Evolutionary conservation across 2,113 vertebrate genomes (phyloP).

Genomic region (Hippocampus abdominalis): DNA sequence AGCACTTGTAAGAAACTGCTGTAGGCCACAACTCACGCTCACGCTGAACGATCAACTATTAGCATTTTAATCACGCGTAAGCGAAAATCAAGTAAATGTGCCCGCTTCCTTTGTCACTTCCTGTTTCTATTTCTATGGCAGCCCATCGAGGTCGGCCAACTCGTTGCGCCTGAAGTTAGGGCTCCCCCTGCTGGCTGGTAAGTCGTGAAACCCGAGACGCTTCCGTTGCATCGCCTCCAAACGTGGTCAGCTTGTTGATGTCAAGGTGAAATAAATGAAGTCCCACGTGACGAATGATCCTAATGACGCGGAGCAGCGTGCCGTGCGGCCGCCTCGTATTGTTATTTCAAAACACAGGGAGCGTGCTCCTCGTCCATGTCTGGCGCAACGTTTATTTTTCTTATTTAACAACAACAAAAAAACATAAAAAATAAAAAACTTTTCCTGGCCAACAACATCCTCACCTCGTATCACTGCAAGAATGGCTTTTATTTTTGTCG

Average conservation of each 20-base stretch:
- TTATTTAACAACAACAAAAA: neutral
- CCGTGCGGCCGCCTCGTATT: neutral
- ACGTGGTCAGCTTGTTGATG: neutral
- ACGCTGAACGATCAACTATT: too few species aligned
- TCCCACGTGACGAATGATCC: neutral
- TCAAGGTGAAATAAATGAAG: neutral
- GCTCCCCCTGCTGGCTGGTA: neutral
- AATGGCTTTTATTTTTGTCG: conserved; percentile 11
- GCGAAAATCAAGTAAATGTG: too few species aligned
- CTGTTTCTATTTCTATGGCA: neutral
- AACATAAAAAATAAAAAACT: neutral
- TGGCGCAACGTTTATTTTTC: neutral
- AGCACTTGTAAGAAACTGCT: too few species aligned
- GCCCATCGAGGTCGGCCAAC: neutral
- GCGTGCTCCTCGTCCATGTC: neutral
- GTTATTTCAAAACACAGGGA: conserved; percentile 8
- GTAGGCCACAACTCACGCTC: too few species aligned
- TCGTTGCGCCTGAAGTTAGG: neutral
- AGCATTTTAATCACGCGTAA: too few species aligned
- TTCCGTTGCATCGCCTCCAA: neutral
- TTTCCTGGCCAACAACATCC: neutral
- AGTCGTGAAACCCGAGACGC: neutral
- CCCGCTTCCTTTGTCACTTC: neutral
- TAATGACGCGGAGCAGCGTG: neutral
- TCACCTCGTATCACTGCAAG: neutral